phyloP scores from a whole-genome alignment of 2,888 invertebrate genomes.

The Punctoribates punctum region DNA sequence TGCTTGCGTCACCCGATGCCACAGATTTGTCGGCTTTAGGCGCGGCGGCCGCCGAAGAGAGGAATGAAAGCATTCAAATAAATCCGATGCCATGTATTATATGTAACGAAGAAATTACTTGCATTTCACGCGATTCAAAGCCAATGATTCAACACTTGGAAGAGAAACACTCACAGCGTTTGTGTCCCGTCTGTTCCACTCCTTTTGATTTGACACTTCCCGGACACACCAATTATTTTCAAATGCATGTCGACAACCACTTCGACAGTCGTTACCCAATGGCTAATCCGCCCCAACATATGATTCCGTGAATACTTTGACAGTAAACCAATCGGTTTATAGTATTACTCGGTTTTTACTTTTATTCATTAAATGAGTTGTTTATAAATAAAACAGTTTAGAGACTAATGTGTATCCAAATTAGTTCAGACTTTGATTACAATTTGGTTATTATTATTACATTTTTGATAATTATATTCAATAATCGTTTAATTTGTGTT shows the following conservation, averaged over 20 bases:
- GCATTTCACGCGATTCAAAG: slow-evolving; percentile 19
- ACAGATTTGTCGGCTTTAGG: background rate
- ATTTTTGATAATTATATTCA: no score
- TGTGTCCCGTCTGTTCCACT: slow-evolving; percentile 41
- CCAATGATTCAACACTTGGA: slow-evolving; percentile 41
- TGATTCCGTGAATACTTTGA: no score
- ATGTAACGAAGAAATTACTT: slow-evolving; percentile 7
- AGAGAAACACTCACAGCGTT: slow-evolving; percentile 36
- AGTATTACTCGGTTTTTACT: no score
- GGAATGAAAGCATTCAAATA: background rate
- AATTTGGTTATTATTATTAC: no score
- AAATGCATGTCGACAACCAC: slow-evolving; percentile 42
- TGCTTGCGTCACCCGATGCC: background rate
- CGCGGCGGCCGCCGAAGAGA: background rate
- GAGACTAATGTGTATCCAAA: no score
- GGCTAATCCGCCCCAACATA: no score
- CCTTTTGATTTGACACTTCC: slow-evolving; percentile 40
- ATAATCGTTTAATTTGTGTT: no score
- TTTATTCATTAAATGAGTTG: no score
- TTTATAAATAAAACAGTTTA: no score
- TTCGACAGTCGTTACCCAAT: slow-evolving; percentile 34
- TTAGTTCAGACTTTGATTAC: no score
- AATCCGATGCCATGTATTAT: slow-evolving; percentile 6
- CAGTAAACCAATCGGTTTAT: no score
- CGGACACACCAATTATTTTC: slow-evolving; percentile 35